These are phyloP conservation scores for Rhorus exstirpatorius DNA, from an alignment of 2,888 invertebrate species.

Conservation along the genomic window DNA sequence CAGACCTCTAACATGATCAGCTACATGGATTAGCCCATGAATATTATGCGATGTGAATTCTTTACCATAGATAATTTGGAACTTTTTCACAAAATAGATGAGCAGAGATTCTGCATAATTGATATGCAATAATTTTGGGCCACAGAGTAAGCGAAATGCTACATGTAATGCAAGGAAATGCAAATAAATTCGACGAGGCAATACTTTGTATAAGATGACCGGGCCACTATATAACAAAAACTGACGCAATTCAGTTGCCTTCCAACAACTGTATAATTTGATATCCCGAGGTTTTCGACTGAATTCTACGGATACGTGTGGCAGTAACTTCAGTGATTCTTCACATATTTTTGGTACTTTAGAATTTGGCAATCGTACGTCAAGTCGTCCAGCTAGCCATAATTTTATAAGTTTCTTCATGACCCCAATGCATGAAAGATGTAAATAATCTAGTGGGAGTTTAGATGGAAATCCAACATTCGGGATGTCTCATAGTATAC, in stretches of 20 bases:
- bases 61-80: conserved; percentile 17
- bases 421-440: conserved; percentile 31
- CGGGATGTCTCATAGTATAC: conserved; percentile 28
- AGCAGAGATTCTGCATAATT: conserved; percentile 25
- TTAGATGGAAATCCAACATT: conserved; percentile 40
- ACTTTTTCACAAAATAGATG: conserved; percentile 7
- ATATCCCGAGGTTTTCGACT: conserved; percentile 23
- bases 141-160: conserved; percentile 14
- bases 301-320: conserved; percentile 5
- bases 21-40: conserved; percentile 31
- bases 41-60: conserved; percentile 38
- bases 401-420: conserved; percentile 29
- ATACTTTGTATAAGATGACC: conserved; percentile 4
- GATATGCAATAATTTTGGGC: conserved; percentile 24
- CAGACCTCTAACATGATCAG: conserved; percentile 27
- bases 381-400: conserved; percentile 8
- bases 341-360: conserved; percentile 11
- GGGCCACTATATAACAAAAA: conserved; percentile 28
- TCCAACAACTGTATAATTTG: conserved; percentile 20
- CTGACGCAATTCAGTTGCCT: conserved; percentile 34
- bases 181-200: neutral
- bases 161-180: conserved; percentile 6
- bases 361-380: conserved; percentile 1
- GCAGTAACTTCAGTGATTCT: neutral
- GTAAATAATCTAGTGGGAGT: conserved; percentile 43